Base-by-base conservation (phyloP, 2,888 invertebrate genomes). In the Machimus rusticus region DNA sequence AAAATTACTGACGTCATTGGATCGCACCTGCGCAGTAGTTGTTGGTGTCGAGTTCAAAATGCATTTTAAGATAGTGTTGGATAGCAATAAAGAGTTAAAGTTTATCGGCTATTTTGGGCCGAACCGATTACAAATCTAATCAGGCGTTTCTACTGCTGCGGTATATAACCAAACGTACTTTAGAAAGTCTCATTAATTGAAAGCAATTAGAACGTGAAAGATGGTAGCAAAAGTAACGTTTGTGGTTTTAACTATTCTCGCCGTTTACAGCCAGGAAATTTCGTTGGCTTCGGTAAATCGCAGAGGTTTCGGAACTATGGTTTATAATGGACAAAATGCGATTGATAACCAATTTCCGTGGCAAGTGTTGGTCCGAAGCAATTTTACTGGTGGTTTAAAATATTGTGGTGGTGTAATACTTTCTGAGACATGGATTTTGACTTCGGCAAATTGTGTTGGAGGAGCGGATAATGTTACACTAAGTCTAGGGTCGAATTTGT, bases 341-440 rank as follows among this genome's bases (percentile, higher is more conserved):
- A 55, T n/a, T 14, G 23, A 23, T 43, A 66, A 74, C 31, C 86
- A 87, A 79, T 87, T 87, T 79, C 87, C 87, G 31, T 87, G 85
- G 86, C 87, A 87, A 87, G 86, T 66, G 28, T 46, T 78, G n/a
- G 39, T 77, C 8, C 31, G 14, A 57, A 51, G 43, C 39, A 23
- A 81, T 39, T 74, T 51, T 14, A 23, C 55, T 66, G 31, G 43
- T 34, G 39, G 43, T 76, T 1, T 37, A 9, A 55, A 23, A 28
- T 74, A 34, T 55, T 87, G 87, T 39, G 55, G 86, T 46, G 87
- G 86, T 14, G 51, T 37, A 19, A 86, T 87, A 28, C 43, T 87
- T 78, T 86, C 87, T 76, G 9, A 5, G 14, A 74, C 55, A 19
- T 87, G 87, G 87, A 78, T 87, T 31, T 16, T 87, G 34, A 87